Evolutionary conservation across 2,113 vertebrate genomes (phyloP).

Genomic region (Capra hircus): DNA sequence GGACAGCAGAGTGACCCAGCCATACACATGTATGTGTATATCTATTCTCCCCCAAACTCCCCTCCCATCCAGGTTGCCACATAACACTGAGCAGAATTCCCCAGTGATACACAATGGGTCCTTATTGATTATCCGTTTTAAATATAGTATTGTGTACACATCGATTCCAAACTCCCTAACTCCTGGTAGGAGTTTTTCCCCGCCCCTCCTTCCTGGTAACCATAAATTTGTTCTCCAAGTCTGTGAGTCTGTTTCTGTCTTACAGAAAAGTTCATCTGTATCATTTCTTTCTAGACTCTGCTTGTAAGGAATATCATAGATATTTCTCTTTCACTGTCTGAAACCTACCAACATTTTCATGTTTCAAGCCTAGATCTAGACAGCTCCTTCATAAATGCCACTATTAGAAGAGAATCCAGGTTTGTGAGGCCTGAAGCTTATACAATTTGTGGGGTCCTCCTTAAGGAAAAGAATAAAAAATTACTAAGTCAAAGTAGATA

Average conservation of each 20-base stretch:
- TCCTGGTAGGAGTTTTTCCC: not conserved
- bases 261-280: not conserved
- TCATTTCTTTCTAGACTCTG: not conserved
- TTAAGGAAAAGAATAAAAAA: constrained; percentile 8
- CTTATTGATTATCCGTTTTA: not conserved
- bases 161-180: not conserved
- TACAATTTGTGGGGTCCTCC: not conserved
- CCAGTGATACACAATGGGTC: not conserved
- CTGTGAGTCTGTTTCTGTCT: not conserved
- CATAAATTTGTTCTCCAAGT: not conserved
- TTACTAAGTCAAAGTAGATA: not conserved
- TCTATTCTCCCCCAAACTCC: not conserved
- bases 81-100: not conserved
- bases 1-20: not conserved
- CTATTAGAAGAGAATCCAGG: not conserved
- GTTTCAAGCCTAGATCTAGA: not conserved
- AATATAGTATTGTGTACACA: not conserved
- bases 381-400: not conserved
- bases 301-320: not conserved
- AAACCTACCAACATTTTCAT: not conserved
- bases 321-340: not conserved
- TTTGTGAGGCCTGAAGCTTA: not conserved
- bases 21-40: not conserved
- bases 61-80: not conserved
- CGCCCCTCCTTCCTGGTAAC: not conserved